Conservation (phyloP, 2,797 vertebrate species). For the Alcedo quadribrachys region DNA sequence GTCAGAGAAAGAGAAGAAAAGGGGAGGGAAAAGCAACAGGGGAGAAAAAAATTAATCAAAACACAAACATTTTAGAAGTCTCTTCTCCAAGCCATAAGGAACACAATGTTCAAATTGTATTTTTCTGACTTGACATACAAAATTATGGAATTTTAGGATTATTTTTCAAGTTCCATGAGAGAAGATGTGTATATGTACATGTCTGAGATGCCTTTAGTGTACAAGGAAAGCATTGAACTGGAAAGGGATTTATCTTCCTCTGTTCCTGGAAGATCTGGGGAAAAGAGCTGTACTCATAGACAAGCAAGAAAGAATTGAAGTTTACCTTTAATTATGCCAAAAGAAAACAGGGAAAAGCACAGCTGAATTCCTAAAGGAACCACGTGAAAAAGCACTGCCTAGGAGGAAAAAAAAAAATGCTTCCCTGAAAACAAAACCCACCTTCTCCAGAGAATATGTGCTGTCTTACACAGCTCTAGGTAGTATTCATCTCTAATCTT, state of each 20-base stretch:
- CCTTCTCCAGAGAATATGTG: background rate
- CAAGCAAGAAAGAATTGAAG: background rate
- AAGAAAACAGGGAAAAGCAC: conserved; percentile 19
- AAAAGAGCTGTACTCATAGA: background rate
- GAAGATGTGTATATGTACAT: background rate
- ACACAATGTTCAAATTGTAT: background rate
- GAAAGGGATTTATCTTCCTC: conserved; percentile 9
- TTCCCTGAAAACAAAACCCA: background rate
- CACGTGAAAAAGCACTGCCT: background rate
- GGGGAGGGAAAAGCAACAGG: background rate
- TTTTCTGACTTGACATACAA: background rate
- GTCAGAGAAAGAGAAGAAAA: background rate
- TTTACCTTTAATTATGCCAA: conserved; percentile 46
- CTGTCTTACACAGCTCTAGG: background rate
- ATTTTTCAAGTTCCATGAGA: background rate
- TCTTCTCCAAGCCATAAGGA: background rate
- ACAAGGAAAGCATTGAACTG: background rate
- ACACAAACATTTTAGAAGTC: background rate
- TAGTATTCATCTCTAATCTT: background rate
- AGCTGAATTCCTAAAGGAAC: conserved; percentile 30
- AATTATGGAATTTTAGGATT: background rate
- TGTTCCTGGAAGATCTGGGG: background rate
- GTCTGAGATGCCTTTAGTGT: background rate
- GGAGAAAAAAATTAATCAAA: background rate
- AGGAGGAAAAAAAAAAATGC: background rate